phyloP scores from a whole-genome alignment of 2,113 vertebrate species.

The Sprattus sprattus region DNA sequence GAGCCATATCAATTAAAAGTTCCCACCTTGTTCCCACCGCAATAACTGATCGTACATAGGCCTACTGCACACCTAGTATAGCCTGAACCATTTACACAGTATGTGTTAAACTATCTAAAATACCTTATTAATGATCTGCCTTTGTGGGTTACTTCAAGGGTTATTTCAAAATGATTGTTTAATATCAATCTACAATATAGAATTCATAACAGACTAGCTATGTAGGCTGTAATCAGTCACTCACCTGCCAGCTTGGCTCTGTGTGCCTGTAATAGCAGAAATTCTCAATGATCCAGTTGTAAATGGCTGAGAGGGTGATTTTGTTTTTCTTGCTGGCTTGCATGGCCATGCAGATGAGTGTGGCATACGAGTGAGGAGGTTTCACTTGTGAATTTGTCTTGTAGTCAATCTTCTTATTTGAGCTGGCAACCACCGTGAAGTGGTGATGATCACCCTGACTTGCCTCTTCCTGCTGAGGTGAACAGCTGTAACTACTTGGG shows the following conservation, averaged over 20 bases:
- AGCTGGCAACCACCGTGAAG: constrained; percentile 1
- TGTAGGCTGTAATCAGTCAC: constrained; percentile 1
- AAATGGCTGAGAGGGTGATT: constrained; percentile 59
- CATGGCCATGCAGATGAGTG: constrained; percentile 65
- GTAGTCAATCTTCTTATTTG: constrained; percentile 41
- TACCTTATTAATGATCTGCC: no score
- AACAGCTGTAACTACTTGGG: background rate
- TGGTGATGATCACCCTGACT: constrained; percentile 7
- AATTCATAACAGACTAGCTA: no score
- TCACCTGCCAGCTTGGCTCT: constrained; percentile 66
- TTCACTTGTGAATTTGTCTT: constrained; percentile 52
- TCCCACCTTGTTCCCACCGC: background rate
- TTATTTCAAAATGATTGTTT: no score
- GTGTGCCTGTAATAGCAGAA: constrained; percentile 62
- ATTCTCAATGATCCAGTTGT: constrained; percentile 63
- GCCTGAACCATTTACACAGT: no score
- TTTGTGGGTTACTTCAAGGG: no score
- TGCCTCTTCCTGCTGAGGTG: background rate
- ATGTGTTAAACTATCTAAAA: background rate
- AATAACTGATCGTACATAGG: no score
- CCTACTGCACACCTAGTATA: no score
- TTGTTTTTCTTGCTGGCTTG: constrained; percentile 54
- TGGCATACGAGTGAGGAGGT: constrained; percentile 63
- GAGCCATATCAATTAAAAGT: background rate
- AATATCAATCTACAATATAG: no score